Conservation (phyloP, 2,888 invertebrate species). For the Tipula helvola region DNA sequence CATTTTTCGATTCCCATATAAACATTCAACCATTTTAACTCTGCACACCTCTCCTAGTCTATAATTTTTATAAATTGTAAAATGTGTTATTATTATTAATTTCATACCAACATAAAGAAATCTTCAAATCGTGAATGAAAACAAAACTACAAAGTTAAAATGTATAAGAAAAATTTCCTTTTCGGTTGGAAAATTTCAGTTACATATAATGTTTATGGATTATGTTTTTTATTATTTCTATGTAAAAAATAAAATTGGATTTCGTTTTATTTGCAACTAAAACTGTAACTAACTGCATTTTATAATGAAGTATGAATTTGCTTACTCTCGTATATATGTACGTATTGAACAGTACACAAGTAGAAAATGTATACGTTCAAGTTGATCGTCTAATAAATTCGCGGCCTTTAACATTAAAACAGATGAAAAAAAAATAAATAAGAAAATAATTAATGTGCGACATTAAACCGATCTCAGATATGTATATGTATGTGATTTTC, state of each 20-base stretch:
- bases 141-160: not conserved
- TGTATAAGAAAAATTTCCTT: not conserved
- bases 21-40: not conserved
- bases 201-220: not conserved
- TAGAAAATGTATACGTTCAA: not conserved
- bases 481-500: not conserved
- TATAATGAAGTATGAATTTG: not conserved
- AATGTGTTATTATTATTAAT: not conserved
- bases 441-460: not conserved
- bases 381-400: not conserved
- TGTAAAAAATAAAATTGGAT: not conserved
- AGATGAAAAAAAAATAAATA: not conserved
- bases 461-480: not conserved
- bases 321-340: not conserved
- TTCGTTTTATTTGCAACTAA: not conserved
- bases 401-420: not conserved
- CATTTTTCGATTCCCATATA: not conserved
- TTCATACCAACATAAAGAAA: not conserved
- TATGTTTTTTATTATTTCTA: not conserved
- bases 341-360: not conserved
- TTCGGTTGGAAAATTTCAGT: not conserved
- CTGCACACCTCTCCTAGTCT: not conserved
- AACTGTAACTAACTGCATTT: not conserved
- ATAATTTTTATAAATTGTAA: not conserved
- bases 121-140: conserved; percentile 4